These are phyloP conservation scores for Chiloscyllium plagiosum DNA, from an alignment of 2,113 vertebrate species.

Conservation along the genomic window DNA sequence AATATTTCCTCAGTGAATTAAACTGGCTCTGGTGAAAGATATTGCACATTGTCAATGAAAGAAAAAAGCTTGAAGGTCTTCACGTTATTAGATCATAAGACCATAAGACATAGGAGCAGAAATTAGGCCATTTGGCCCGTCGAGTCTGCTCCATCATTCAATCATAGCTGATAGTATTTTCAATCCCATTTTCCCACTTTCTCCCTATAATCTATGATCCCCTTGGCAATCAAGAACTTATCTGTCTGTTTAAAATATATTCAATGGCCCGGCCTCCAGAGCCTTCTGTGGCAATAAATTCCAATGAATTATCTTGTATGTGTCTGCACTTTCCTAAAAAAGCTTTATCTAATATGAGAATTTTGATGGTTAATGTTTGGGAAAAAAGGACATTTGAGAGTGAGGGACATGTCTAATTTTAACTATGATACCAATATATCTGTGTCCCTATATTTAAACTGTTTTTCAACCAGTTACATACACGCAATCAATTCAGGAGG, in stretches of 20 bases:
- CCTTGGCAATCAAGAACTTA: too few relatives aligned
- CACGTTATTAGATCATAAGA: too few relatives aligned
- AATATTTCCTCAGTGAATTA: not conserved
- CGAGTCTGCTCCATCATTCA: too few relatives aligned
- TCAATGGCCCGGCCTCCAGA: too few relatives aligned
- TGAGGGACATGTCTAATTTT: not conserved
- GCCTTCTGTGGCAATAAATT: too few relatives aligned
- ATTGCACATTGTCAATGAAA: not conserved
- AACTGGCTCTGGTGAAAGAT: not conserved
- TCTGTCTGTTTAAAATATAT: too few relatives aligned
- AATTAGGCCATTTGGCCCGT: too few relatives aligned
- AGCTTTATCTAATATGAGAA: not conserved
- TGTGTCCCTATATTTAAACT: not conserved
- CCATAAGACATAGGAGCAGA: too few relatives aligned
- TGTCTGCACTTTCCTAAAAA: not conserved
- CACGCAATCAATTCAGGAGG: not conserved
- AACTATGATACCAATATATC: not conserved
- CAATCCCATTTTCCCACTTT: too few relatives aligned
- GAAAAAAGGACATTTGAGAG: not conserved
- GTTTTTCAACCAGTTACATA: not conserved
- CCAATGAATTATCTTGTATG: too few relatives aligned
- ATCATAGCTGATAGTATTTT: too few relatives aligned
- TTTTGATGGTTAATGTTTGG: not conserved
- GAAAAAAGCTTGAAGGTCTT: not conserved
- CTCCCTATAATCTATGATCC: too few relatives aligned